Evolutionary conservation across 30 jellyfish, hydroid and myxozoan genomes (phyloP).

Genomic region (Rhopilema esculentum): DNA sequence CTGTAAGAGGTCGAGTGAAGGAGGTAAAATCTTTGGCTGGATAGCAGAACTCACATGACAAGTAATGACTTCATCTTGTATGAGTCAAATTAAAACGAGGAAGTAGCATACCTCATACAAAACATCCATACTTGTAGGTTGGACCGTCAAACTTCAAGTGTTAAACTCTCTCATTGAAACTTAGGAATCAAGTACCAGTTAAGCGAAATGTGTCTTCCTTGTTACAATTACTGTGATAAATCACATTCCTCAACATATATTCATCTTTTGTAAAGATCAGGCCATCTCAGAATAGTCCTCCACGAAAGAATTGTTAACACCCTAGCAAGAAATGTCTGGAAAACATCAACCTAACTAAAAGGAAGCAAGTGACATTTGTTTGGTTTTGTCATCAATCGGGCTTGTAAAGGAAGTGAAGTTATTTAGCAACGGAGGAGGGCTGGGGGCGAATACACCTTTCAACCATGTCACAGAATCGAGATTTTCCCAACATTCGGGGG

Average conservation of each 20-base stretch:
- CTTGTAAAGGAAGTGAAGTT: too few species aligned
- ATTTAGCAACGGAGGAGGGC: too few species aligned
- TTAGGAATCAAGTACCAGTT: neutral
- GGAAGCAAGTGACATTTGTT: slow-evolving; percentile 20
- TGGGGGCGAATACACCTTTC: too few species aligned
- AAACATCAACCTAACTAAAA: neutral
- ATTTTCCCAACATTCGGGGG: too few species aligned
- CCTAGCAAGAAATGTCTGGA: slow-evolving; percentile 41
- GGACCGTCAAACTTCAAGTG: neutral
- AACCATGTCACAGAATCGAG: too few species aligned
- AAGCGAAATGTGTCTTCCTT: neutral
- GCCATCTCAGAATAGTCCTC: slow-evolving; percentile 1
- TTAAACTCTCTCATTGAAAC: neutral
- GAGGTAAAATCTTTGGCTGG: too few species aligned
- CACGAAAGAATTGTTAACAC: slow-evolving; percentile 45
- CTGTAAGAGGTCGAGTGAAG: too few species aligned
- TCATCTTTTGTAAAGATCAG: neutral
- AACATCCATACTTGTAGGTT: slow-evolving; percentile 40
- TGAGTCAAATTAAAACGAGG: neutral
- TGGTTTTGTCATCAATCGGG: neutral
- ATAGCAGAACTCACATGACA: neutral
- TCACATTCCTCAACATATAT: neutral
- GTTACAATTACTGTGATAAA: neutral
- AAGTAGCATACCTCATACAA: slow-evolving; percentile 46
- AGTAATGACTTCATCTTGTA: neutral